Base-by-base conservation (phyloP, 1,140 invertebrate species). In the Formica selysi region DNA sequence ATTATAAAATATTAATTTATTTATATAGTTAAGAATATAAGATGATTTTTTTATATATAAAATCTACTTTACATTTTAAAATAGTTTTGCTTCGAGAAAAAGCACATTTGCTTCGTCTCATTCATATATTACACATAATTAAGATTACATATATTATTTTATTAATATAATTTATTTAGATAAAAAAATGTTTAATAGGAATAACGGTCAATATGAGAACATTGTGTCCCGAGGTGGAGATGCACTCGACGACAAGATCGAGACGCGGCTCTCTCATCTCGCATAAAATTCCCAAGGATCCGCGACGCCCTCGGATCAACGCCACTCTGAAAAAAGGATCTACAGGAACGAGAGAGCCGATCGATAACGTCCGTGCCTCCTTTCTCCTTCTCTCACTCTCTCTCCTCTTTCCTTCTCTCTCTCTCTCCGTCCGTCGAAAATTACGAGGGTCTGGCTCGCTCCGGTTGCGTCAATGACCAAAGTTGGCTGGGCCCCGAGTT, bases 391-490 rank as follows among this genome's bases (percentile, higher is more conserved):
- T 16, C 13, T n/a, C 26, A 2, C 13, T 22, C 22, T 59, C 36
- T 22, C 7, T 8, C 41, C 36, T 22, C 7, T 8, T 19, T 4
- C 4, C 22, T 22, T 48, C 2, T 4, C 8, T 48, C 7, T 38
- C 48, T 54, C 41, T 65, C 48, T 41, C 7, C n/a, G 68, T 73
- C 54, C 68, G 54, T 19, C 26, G 67, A 83, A 83, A 83, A 83
- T 83, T 83, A 83, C 68, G 79, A 83, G 79, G 79, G 68, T 74
- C 79, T 29, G 79, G 51, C 79, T 83, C 68, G 79, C 79, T 83
- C 79, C 70, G 80, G 81, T 84, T 74, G 86, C 79, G 81, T 85
- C 68, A 84, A 86, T 73, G 79, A 76, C 80, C 61, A 83, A 73
- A 76, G 65, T 68, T 70, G 80, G 65, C 70, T 83, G 65, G 51